phyloP scores from a whole-genome alignment of 2,797 vertebrate species.

The Anisognathus igniventris region DNA sequence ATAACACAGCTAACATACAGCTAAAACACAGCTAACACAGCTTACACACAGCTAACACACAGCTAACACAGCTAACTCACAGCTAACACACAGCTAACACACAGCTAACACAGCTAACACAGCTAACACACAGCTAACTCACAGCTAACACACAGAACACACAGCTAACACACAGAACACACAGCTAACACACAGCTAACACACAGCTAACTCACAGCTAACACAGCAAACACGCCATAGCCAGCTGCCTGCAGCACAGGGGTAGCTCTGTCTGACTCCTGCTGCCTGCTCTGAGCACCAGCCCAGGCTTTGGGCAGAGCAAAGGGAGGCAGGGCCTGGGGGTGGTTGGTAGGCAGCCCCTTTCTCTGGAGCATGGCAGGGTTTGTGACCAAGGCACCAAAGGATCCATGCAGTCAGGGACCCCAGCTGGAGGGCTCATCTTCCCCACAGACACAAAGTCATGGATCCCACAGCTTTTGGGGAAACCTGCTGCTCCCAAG shows the following conservation, averaged over 20 bases:
- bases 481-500: neutral
- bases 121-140: neutral
- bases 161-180: too few species aligned
- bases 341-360: neutral
- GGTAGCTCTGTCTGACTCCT: neutral
- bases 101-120: neutral
- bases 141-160: neutral
- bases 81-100: too few species aligned
- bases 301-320: neutral
- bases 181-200: neutral
- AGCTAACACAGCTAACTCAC: too few species aligned
- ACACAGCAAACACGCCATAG: neutral
- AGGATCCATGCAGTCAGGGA: rapidly evolving
- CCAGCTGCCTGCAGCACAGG: neutral
- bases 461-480: neutral
- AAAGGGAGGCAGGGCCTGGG: neutral
- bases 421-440: rapidly evolving
- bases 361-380: neutral
- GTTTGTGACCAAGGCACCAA: neutral
- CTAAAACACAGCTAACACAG: neutral
- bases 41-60: too few species aligned
- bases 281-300: neutral
- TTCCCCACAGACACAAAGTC: neutral
- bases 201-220: neutral
- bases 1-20: neutral